phyloP scores from a whole-genome alignment of 2,888 invertebrate species.

The Prenolepis imparis region DNA sequence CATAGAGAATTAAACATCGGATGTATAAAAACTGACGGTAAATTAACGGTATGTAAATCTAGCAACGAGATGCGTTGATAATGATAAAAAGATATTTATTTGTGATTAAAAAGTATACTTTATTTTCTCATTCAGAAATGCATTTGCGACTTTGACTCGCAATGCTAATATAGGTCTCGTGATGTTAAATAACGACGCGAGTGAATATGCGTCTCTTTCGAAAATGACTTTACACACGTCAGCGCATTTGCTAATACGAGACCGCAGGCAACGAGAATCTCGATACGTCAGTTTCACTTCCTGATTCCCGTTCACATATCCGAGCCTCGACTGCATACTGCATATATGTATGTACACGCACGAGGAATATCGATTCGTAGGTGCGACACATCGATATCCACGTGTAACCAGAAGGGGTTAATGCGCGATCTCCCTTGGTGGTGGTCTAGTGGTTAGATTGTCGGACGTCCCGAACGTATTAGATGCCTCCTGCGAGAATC shows the following conservation, averaged over 20 bases:
- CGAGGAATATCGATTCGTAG: conserved; percentile 45
- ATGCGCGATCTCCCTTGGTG: conserved; percentile 45
- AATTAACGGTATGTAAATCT: not conserved
- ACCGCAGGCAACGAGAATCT: conserved; percentile 11
- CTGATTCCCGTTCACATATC: conserved; percentile 42
- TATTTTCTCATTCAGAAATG: not conserved
- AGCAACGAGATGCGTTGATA: not conserved
- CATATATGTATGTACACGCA: not conserved
- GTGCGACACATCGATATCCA: conserved; percentile 30
- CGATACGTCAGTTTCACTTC: conserved; percentile 45
- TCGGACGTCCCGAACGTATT: conserved; percentile 47
- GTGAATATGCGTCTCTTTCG: not conserved
- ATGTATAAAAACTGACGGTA: not conserved
- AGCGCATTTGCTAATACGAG: not conserved
- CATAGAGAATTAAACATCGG: not conserved
- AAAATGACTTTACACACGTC: conserved; percentile 2
- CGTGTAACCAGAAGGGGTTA: conserved; percentile 55
- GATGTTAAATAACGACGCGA: not conserved
- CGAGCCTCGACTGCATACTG: conserved; percentile 6
- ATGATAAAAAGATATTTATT: not conserved
- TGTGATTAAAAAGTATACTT: not conserved
- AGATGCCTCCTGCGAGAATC: not conserved
- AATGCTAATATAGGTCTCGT: not conserved
- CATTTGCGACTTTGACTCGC: not conserved
- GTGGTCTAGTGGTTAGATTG: conserved; percentile 20